These are phyloP conservation scores for Epistrophe grossulariae DNA, from an alignment of 2,888 invertebrate genomes.

Conservation along the genomic window DNA sequence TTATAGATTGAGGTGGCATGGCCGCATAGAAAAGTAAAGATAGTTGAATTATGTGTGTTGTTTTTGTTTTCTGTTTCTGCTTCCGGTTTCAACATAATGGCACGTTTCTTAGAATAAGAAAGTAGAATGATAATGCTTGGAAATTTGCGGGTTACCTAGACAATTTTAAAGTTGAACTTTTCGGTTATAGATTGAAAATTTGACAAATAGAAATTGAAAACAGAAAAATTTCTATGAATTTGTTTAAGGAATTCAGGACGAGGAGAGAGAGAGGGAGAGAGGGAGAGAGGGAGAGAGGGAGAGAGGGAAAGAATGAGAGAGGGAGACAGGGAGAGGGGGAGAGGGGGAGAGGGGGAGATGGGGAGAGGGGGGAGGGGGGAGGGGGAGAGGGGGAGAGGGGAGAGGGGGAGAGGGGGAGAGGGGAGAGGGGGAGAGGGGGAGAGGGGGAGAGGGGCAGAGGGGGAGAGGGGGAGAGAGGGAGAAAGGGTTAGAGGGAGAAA, in stretches of 20 bases:
- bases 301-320: too few species aligned
- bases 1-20: slow-evolving; percentile 17
- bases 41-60: slow-evolving; percentile 14
- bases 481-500: too few species aligned
- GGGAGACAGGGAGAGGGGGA: too few species aligned
- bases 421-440: too few species aligned
- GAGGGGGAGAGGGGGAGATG: too few species aligned
- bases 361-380: too few species aligned
- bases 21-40: slow-evolving; percentile 16
- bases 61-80: background rate
- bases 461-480: too few species aligned
- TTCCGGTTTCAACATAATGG: slow-evolving; percentile 5
- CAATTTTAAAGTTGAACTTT: background rate
- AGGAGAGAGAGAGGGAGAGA: too few species aligned
- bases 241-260: background rate
- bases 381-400: too few species aligned
- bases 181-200: slow-evolving; percentile 1
- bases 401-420: too few species aligned
- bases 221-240: background rate
- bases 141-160: background rate
- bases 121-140: background rate
- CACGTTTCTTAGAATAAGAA: background rate
- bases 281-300: too few species aligned
- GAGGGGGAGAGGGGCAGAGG: too few species aligned
- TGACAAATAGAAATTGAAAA: slow-evolving; percentile 14